phyloP scores from a whole-genome alignment of 2,113 vertebrate species.

The Aplodontia rufa region DNA sequence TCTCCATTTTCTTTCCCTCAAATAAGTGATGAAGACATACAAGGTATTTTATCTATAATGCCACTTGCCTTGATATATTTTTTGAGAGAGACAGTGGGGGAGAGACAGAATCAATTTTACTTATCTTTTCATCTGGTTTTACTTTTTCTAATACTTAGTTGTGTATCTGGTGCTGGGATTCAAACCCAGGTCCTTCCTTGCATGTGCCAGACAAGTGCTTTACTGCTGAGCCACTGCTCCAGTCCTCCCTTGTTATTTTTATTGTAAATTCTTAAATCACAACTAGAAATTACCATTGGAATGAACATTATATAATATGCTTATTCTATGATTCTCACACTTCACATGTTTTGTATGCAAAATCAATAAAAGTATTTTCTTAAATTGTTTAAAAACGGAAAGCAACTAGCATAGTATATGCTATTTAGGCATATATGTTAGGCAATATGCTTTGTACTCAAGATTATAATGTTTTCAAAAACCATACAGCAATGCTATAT shows the following conservation, averaged over 20 bases:
- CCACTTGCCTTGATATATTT: too few species aligned
- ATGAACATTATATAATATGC: neutral
- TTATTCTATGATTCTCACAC: neutral
- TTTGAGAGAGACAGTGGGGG: too few species aligned
- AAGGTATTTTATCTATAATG: neutral
- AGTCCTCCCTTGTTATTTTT: neutral
- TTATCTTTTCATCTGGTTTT: too few species aligned
- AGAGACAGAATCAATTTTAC: too few species aligned
- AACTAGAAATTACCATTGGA: neutral
- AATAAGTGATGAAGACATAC: neutral
- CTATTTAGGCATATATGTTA: too few species aligned
- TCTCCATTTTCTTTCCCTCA: neutral
- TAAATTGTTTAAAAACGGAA: constrained; percentile 14
- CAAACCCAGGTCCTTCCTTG: too few species aligned
- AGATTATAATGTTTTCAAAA: constrained; percentile 31
- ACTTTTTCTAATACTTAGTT: too few species aligned
- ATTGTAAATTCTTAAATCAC: neutral
- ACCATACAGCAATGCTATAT: neutral
- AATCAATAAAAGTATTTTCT: neutral
- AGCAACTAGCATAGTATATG: neutral
- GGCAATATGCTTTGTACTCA: neutral
- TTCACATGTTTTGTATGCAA: neutral
- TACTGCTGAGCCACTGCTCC: too few species aligned
- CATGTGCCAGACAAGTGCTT: too few species aligned
- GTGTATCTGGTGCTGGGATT: too few species aligned